phyloP scores from a whole-genome alignment of 2,113 vertebrate genomes.

The Datnioides undecimradiatus region DNA sequence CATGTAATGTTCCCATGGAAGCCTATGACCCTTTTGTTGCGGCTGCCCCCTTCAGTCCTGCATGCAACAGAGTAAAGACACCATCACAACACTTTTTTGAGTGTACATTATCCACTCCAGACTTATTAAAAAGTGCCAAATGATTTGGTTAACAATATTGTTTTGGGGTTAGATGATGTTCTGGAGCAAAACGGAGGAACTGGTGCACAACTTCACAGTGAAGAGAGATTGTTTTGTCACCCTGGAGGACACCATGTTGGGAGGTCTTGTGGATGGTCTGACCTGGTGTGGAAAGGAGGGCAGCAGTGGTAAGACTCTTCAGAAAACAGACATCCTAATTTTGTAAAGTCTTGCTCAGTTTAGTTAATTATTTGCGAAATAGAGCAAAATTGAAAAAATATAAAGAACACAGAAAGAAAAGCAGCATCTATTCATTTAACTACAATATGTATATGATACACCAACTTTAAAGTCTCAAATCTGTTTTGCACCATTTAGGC shows the following conservation, averaged over 20 bases:
- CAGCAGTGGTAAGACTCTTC: constrained; percentile 66
- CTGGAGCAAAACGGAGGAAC: constrained; percentile 88
- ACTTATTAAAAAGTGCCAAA: background rate
- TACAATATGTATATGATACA: too few species aligned
- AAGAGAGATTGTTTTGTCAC: constrained; percentile 79
- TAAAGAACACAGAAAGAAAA: background rate
- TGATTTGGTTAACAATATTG: background rate
- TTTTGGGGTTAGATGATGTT: constrained; percentile 84
- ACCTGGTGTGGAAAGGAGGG: constrained; percentile 88
- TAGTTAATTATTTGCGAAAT: background rate
- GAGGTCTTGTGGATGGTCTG: constrained; percentile 83
- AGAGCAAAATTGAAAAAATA: too few species aligned
- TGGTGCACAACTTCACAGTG: constrained; percentile 81
- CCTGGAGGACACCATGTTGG: constrained; percentile 89
- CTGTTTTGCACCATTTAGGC: background rate
- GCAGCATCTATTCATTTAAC: too few species aligned
- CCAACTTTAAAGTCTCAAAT: too few species aligned
- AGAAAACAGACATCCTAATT: background rate
- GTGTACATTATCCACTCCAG: background rate
- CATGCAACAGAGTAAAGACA: constrained; percentile 75
- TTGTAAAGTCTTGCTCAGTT: background rate
- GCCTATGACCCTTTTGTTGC: constrained; percentile 70
- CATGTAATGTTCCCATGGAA: constrained; percentile 66
- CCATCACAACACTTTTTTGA: background rate
- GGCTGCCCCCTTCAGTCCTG: background rate